Evolutionary conservation across 2,888 invertebrate species (phyloP), one percentile per base, ranked within the genome.

Genomic region (Drosophila parthenogenetica): DNA sequence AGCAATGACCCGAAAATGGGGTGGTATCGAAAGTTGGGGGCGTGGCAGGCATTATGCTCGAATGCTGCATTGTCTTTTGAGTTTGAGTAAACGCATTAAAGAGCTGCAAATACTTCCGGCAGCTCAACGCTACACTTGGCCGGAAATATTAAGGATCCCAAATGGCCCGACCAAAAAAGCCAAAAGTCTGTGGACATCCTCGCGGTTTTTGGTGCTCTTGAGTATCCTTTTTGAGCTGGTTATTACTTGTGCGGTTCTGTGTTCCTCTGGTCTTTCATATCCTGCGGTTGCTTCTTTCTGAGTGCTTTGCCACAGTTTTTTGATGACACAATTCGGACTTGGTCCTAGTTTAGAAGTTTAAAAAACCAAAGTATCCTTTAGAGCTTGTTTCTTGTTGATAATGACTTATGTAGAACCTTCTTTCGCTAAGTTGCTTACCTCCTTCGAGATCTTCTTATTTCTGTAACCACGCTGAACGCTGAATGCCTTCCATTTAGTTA

Each of bases 31-130:
- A 17, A 51, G 4, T 25, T 7, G 43, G 10, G 19, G 35, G 43
- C 22, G 32, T 17, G 11, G 17, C 25, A 29, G 29, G 29, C 7
- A 8, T 29, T 8, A 7, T 29, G 29, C 19, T 10, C 13, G 72
- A 53, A 43, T 46, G 62, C 53, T 32, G 48, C 67, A 66, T 63
- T 75, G 79, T 70, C 76, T 67, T 67, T 79, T 70, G 57, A 67
- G 76, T 77, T 67, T 62, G 60, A 69, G 73, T 64, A 82, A 88
- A 86, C 89, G 87, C 89, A 86, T 82, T 82, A 74, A 77, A 77
- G 81, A 66, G 54, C 81, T 65, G 81, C 87, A 77, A 88, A 80
- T 77, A 86, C 80, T 77, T 82, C 89, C 84, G 88, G 73, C 63
- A 58, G 59, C 63, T 66, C 65, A 53, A 39, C 49, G 49, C 37